Evolutionary conservation across 2,113 vertebrate genomes (phyloP), one percentile per base, ranked within the genome.

Genomic region (Nibea coibor): DNA sequence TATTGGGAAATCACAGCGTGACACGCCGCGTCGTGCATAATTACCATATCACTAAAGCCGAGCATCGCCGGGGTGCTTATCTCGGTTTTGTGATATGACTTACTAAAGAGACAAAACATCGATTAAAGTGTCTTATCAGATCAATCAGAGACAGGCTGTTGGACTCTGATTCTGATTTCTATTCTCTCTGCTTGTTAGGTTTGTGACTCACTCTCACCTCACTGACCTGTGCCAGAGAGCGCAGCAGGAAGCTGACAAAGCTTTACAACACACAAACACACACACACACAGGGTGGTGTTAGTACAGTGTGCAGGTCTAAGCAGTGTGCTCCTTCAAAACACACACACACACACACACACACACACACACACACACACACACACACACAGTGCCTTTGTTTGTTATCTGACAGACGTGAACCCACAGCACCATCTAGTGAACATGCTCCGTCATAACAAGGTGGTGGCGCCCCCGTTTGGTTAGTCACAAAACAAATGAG

Each of bases 391-490:
- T 10, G 8, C 14, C 47, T 26, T 56, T 4, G 2, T 54, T 22
- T 16, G 42, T 58, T 45, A 61, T 15, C 12, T 14, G n/a, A 75
- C 43, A 71, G 10, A 45, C 5, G 16, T 54, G 26, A 84, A 47
- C 43, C 83, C 28, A 87, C 74, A 89, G 91, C 87, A 45, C 91
- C 93, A 85, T 75, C 92, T 93, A 84, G 86, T 91, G 92, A 15
- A 16, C 68, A 76, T 43, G 70, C 31, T 54, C 43, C 43, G 19
- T 39, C 1, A 74, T 0, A 58, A 47, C 78, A 63, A 35, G 22
- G 47, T 53, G 22, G 59, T 16, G 39, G 15, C 19, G 6, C 26
- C 11, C 56, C 15, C 14, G 9, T 75, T 31, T 12, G 71, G 82
- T 88, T 88, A 85, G 79, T 84, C 7, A 68, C 48, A 75, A 4